Conservation (phyloP, 2,888 invertebrate species). For the Selenia dentaria region DNA sequence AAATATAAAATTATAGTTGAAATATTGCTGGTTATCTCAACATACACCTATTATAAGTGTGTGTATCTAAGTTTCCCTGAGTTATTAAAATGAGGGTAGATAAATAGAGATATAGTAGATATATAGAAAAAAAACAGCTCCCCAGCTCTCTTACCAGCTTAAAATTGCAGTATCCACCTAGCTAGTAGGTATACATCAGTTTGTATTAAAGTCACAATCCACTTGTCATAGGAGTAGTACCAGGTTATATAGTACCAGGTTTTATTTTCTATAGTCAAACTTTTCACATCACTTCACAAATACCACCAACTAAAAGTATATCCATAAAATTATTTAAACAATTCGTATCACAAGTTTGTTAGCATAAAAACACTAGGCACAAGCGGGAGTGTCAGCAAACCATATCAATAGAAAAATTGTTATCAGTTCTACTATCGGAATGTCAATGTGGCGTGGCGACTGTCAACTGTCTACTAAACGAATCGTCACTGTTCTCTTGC, state of each 20-base stretch:
- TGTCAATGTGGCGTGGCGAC: slow-evolving; percentile 84
- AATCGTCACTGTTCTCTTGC: slow-evolving; percentile 79
- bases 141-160: slow-evolving; percentile 9
- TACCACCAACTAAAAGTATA: slow-evolving; percentile 41
- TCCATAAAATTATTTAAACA: slow-evolving; percentile 33
- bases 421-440: slow-evolving; percentile 81
- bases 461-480: slow-evolving; percentile 85
- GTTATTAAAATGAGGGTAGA: too few species aligned
- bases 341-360: slow-evolving; percentile 39
- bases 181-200: slow-evolving; percentile 6
- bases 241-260: slow-evolving; percentile 1
- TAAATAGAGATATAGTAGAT: neutral
- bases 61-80: too few species aligned
- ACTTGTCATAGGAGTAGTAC: slow-evolving; percentile 3
- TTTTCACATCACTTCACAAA: slow-evolving; percentile 60
- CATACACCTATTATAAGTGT: too few species aligned
- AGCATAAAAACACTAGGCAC: slow-evolving; percentile 51
- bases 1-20: too few species aligned
- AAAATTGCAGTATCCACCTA: slow-evolving; percentile 12
- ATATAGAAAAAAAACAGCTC: neutral
- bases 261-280: slow-evolving; percentile 15
- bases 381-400: slow-evolving; percentile 63
- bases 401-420: slow-evolving; percentile 74
- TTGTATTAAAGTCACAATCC: slow-evolving; percentile 25
- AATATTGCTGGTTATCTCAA: too few species aligned